Evolutionary conservation across 2,113 vertebrate genomes (phyloP).

Genomic region (Microcebus tavaratra): DNA sequence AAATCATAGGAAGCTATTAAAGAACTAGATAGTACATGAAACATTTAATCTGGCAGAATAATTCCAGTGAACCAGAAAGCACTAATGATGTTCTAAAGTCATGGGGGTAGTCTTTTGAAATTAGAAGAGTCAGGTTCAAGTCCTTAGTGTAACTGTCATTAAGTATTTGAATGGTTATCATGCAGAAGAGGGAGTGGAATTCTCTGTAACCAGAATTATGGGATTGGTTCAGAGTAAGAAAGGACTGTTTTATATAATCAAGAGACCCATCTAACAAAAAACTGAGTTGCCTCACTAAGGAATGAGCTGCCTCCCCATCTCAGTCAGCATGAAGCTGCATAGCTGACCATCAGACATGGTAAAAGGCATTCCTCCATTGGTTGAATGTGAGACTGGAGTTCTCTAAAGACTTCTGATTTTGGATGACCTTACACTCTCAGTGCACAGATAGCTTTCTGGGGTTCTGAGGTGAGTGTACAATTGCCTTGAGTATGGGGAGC

Average conservation of each 20-base stretch:
- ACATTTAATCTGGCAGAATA: constrained; percentile 10
- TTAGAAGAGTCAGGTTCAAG: not conserved
- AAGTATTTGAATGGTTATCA: not conserved
- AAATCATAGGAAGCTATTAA: constrained; percentile 3
- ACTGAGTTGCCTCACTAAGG: not conserved
- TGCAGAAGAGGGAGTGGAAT: not conserved
- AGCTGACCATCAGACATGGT: not conserved
- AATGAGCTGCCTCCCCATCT: not conserved
- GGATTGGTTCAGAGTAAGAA: not conserved
- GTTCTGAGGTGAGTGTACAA: not conserved
- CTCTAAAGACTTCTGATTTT: not conserved
- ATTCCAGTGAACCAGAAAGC: not conserved
- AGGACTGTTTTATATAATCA: not conserved
- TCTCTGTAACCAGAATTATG: not conserved
- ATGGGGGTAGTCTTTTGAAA: not conserved
- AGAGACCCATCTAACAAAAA: not conserved
- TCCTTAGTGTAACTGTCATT: not conserved
- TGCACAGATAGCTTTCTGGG: not conserved
- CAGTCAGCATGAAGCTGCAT: not conserved
- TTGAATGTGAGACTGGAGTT: not conserved
- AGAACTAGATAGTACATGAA: not conserved
- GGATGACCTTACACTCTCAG: not conserved
- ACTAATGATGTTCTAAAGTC: not conserved
- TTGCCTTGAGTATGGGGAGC: not conserved
- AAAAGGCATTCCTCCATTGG: not conserved